These are phyloP conservation scores for Holotrichia oblita DNA, from an alignment of 1,140 invertebrate species.

Conservation along the genomic window DNA sequence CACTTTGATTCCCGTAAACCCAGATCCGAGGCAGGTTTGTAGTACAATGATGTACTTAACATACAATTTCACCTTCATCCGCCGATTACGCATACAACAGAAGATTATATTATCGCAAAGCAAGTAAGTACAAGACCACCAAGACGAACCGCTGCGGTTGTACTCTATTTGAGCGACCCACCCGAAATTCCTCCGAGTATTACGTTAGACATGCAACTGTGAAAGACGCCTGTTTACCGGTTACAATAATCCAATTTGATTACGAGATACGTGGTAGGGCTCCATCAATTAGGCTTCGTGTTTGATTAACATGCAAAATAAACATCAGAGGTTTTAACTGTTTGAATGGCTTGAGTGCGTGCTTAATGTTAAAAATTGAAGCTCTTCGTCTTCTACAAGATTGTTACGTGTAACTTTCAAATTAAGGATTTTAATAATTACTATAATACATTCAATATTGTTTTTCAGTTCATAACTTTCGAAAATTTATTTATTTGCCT, in stretches of 20 bases:
- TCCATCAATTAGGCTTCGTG: constrained; percentile 19
- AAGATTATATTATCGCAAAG: constrained; percentile 14
- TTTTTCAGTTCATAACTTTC: too few relatives aligned
- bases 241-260: constrained; percentile 36
- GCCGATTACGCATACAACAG: constrained; percentile 10
- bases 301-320: constrained; percentile 33
- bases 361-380: constrained; percentile 1
- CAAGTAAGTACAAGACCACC: constrained; percentile 1
- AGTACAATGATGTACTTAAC: constrained; percentile 8
- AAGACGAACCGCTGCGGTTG: neutral
- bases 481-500: too few relatives aligned
- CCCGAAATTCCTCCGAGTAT: constrained; percentile 21
- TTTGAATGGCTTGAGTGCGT: neutral
- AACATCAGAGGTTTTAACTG: neutral
- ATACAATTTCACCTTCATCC: neutral
- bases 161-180: neutral
- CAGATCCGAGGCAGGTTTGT: neutral
- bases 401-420: too few relatives aligned
- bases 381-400: neutral
- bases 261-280: neutral
- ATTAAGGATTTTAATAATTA: too few relatives aligned
- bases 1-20: constrained; percentile 15
- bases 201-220: constrained; percentile 33
- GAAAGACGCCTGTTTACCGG: constrained; percentile 5
- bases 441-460: too few relatives aligned